Percentiles rank a stretch among this genome's conserved stretches.
Conservation (phyloP, 2,888 invertebrate genomes). For the Helicoverpa assulta region DNA sequence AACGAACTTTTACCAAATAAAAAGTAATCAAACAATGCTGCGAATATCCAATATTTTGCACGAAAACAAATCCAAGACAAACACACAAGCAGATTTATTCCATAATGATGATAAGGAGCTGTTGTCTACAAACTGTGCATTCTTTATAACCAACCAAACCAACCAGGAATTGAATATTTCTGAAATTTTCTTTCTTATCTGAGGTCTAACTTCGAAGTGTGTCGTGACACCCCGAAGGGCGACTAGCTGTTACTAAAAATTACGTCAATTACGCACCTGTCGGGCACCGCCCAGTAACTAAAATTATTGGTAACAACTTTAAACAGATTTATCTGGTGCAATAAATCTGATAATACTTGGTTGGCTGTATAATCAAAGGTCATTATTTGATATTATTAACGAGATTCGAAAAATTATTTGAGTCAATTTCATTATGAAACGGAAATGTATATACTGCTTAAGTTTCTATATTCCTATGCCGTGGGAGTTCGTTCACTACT, state of each 20-base stretch:
- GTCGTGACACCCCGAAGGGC: conserved; percentile 79
- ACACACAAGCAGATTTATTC: too few relatives aligned
- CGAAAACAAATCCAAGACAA: too few relatives aligned
- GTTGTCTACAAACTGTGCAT: background rate
- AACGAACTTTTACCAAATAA: too few relatives aligned
- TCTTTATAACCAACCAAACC: conserved; percentile 2
- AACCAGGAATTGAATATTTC: background rate
- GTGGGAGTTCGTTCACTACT: conserved; percentile 20
- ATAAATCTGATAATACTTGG: conserved; percentile 49
- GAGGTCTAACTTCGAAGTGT: conserved; percentile 52
- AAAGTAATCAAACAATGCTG: too few relatives aligned
- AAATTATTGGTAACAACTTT: conserved; percentile 50
- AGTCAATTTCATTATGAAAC: conserved; percentile 34
- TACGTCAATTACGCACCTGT: conserved; percentile 72
- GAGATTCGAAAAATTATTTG: conserved; percentile 30
- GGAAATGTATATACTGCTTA: conserved; percentile 27
- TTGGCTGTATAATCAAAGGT: conserved; percentile 43
- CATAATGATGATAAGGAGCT: background rate
- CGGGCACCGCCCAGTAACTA: conserved; percentile 60
- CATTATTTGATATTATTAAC: conserved; percentile 48
- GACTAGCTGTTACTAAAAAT: conserved; percentile 69
- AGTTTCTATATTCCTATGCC: background rate
- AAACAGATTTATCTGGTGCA: conserved; percentile 39
- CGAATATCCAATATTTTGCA: too few relatives aligned
- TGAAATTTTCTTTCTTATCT: conserved; percentile 12